Evolutionary conservation across 2,113 vertebrate species (phyloP), one percentile per base, ranked within the genome.

Genomic region (Larimichthys crocea): DNA sequence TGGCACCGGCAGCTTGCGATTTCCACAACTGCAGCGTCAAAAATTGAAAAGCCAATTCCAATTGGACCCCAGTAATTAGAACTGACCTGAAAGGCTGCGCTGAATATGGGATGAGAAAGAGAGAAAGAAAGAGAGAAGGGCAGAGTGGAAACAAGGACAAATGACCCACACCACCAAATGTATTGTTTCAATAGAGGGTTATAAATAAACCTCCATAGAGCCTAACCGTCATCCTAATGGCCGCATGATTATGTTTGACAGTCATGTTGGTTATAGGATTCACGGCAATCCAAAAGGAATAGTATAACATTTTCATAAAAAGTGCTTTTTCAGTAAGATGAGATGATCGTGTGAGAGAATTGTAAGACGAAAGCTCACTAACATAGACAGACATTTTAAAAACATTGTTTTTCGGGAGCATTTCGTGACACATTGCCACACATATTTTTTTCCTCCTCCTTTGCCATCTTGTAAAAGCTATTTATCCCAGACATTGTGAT

Each of bases 21-120:
- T 92, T 92, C 92, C 86, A 90, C 82, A 64, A 81, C 77, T 48
- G 80, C 86, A 49, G 80, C 84, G 77, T 93, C 89, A 92, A 91
- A 91, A 93, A 94, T 93, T 92, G 92, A 94, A 94, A 94, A 92
- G 94, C 89, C 94, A 94, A 92, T 93, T 94, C 92, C 92, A 95
- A 94, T 95, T 92, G 90, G 15, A 80, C 79, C 76, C 72, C 84
- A 71, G 88, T 95, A 94, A 95, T 94, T 93, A 93, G 92, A 95
- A 94, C 59, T 94, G 93, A 95, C 93, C 92, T 76, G 90, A 88
- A 86, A 82, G 76, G 74, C 82, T 86, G 77, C 83, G 59, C 85
- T 82, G 92, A 93, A 94, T 94, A 81, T 86, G 72, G 72, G 91
- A 93, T 88, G 76, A 88, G 88, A 70, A 57, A 62, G 44, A 57